Evolutionary conservation across 1,140 invertebrate species (phyloP), one percentile per base, ranked within the genome.

Genomic region (Eubasilissa regina): DNA sequence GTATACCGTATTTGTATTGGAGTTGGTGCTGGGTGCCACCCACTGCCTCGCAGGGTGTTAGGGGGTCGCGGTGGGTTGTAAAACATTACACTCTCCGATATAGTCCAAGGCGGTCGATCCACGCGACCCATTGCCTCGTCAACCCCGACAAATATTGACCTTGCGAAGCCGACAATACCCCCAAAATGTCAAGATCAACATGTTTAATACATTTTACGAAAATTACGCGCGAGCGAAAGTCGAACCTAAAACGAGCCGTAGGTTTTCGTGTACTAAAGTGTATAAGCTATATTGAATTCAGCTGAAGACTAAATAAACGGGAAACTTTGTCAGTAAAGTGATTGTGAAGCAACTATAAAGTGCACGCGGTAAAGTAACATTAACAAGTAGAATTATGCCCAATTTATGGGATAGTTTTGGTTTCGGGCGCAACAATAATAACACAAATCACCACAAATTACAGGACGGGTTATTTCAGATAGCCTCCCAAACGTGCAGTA

Each of bases 391-490:
- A 47, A 81, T 55, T 35, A 91, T 91, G 90, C 90, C 90, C 80
- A 87, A 89, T 53, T 89, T 90, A 85, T 91, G 90, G 91, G 90
- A 91, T 74, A 89, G 90, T 82, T 85, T 90, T 56, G 86, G 87
- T 75, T 89, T 91, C 82, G 90, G 89, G 43, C 51, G 70, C 44
- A 80, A 87, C 25, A 35, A 35, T 35, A 35, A 6, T 68, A 87
- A 87, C 77, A 80, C 86, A 13, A 89, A 88, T 79, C 90, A 91
- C 45, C 88, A 91, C 66, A 93, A 93, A 85, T 86, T 94, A 55
- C 92, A 94, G 83, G 92, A 93, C 82, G 93, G 93, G 6, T 86
- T 94, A 4, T 93, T 93, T 85, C 93, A 94, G 88, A 94, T 94
- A 68, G 93, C 92, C 1, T 93, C 92, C 0, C 93, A 94, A 84